Evolutionary conservation across 2,797 vertebrate species (phyloP).

Genomic region (Bovichtus diacanthus): DNA sequence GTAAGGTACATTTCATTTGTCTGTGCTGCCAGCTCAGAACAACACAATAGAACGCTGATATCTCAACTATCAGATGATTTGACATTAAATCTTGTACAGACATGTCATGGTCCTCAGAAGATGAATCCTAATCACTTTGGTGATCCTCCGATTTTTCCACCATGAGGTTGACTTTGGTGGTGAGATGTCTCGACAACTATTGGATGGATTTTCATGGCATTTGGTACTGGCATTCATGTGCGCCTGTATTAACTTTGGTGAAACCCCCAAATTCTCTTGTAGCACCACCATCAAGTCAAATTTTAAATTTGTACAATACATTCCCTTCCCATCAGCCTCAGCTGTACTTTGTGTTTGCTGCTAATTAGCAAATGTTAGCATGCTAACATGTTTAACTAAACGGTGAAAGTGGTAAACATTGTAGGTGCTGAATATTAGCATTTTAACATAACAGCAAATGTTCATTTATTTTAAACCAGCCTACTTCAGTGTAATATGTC

Average conservation of each 20-base stretch:
- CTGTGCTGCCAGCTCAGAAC: conserved; percentile 9
- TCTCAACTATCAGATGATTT: neutral
- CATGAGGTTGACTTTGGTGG: neutral
- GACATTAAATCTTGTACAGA: neutral
- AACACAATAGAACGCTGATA: neutral
- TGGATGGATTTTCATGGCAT: too few relatives aligned
- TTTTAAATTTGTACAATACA: too few relatives aligned
- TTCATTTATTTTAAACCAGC: too few relatives aligned
- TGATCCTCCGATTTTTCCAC: neutral
- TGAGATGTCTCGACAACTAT: neutral
- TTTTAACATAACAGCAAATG: too few relatives aligned
- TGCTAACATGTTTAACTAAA: neutral
- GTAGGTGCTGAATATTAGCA: neutral
- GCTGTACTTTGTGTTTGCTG: too few relatives aligned
- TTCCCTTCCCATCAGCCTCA: too few relatives aligned
- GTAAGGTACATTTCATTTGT: conserved; percentile 18
- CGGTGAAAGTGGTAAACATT: neutral
- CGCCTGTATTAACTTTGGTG: neutral
- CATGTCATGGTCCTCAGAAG: neutral
- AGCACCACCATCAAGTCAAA: too few relatives aligned
- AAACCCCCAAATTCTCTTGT: too few relatives aligned
- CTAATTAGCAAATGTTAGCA: neutral
- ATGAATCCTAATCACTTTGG: neutral
- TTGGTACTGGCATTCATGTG: neutral
- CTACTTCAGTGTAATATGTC: too few relatives aligned